These are phyloP conservation scores for Doryteuthis pealeii DNA, from an alignment of 1,140 invertebrate genomes.

Conservation along the genomic window DNA sequence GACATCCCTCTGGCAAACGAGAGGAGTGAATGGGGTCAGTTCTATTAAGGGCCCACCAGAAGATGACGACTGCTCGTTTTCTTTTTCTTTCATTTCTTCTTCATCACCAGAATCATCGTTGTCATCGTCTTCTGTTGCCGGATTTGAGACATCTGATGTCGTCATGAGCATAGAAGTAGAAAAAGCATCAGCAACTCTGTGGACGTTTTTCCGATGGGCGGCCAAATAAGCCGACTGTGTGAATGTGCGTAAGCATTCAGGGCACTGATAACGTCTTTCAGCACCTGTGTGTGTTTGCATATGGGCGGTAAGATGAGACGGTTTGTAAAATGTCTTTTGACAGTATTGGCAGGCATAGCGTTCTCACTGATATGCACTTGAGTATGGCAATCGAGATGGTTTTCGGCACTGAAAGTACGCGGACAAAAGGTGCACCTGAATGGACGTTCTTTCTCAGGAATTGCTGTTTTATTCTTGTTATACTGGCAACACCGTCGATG, in stretches of 20 bases:
- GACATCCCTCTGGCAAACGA: too few species aligned
- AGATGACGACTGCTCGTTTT: too few species aligned
- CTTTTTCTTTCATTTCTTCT: too few species aligned
- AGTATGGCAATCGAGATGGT: not conserved
- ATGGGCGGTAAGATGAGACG: slow-evolving; percentile 20
- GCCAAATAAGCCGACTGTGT: not conserved
- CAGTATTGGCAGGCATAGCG: not conserved
- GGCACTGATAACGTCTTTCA: slow-evolving; percentile 24
- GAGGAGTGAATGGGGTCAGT: too few species aligned
- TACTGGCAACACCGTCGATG: not conserved
- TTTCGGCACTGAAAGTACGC: not conserved
- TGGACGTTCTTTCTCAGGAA: not conserved
- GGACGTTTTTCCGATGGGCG: not conserved
- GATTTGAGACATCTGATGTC: too few species aligned
- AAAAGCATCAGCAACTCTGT: too few species aligned
- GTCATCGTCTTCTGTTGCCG: too few species aligned
- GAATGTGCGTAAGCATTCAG: slow-evolving; percentile 7
- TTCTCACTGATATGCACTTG: not conserved
- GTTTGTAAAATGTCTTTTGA: too few species aligned
- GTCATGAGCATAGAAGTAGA: too few species aligned
- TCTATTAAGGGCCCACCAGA: too few species aligned
- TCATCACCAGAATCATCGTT: too few species aligned
- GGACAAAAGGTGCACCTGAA: not conserved
- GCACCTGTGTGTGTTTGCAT: slow-evolving; percentile 19
- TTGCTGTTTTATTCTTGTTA: not conserved